Evolutionary conservation across 2,797 vertebrate species (phyloP).

Genomic region (Ciconia nigra): DNA sequence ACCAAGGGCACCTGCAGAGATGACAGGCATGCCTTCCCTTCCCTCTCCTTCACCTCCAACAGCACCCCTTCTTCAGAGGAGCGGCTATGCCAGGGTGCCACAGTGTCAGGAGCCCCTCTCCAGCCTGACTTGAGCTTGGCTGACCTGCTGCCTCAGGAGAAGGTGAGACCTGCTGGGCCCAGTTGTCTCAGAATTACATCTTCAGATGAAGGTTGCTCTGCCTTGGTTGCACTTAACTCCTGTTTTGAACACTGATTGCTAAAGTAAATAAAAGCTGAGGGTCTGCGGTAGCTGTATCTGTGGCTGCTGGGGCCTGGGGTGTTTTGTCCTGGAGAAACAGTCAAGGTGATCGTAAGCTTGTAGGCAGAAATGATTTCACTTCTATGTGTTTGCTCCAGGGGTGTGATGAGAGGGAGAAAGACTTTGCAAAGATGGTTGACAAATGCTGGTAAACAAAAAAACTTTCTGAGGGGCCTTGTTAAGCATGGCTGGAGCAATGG

Average conservation of each 20-base stretch:
- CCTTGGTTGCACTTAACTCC: neutral
- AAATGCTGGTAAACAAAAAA: neutral
- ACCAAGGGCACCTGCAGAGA: neutral
- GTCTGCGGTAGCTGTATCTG: neutral
- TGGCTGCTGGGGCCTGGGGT: neutral
- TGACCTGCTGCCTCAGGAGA: neutral
- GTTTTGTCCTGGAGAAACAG: neutral
- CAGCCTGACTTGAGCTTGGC: neutral
- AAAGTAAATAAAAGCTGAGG: neutral
- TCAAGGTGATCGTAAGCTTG: neutral
- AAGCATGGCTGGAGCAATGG: neutral
- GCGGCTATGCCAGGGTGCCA: accelerated
- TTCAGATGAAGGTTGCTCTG: neutral
- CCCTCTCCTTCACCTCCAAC: neutral
- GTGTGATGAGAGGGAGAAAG: neutral
- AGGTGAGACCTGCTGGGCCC: neutral
- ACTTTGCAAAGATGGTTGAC: neutral
- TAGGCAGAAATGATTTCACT: neutral
- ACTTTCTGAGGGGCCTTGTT: neutral
- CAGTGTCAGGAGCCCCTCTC: neutral
- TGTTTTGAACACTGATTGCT: neutral
- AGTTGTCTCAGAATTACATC: neutral
- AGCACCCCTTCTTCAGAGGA: neutral
- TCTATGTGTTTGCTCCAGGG: accelerated
- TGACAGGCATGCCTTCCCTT: neutral